Base-by-base conservation (phyloP, 2,797 vertebrate genomes). In the Mormyrus hasselquistii region DNA sequence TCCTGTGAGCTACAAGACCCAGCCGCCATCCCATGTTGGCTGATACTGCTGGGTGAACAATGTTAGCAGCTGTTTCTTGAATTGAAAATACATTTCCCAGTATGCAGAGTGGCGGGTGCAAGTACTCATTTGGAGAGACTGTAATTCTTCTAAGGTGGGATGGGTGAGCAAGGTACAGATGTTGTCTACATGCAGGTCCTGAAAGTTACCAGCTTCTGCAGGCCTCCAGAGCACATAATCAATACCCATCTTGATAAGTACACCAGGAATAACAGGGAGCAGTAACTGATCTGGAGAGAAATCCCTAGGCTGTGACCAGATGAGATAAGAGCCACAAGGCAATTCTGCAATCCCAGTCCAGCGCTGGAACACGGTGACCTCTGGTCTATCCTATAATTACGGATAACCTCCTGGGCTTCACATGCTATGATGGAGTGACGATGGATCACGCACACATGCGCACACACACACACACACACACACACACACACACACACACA, bases 231-330 rank as follows among this genome's bases (percentile, higher is more conserved):
- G 47, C n/a, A 44, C 62, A 69, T 86, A 65, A 89, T 89, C 88
- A 44, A 89, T 84, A 62, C 4, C 83, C 53, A 19, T 62, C 88
- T 85, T 50, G 55, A 83, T 55, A 41, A 79, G 73, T 44, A 44
- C 41, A 84, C 22, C 44, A n/a, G 76, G 88, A 88, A 22, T 88
- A 88, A 84, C 83, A 34, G 41, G 79, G 73, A 12, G 19, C 22
- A 41, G 88, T 88, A 88, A 88, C 22, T 88, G 88, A 84, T 59
- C 88, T 8, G 53, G 57, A 59, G 76, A 88, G 53, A 82, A 79
- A 57, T 55, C 14, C 41, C 52, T 14, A 55, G n/a, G 5, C 38
- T 88, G 47, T 0, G 82, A 49, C 22, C 25, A 25, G 82, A 62
- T 62, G 53, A 89, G 38, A 85, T 84, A 50, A 62, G 82, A 52